Base-by-base conservation (phyloP, 2,888 invertebrate genomes). In the Drosophila yooni region DNA sequence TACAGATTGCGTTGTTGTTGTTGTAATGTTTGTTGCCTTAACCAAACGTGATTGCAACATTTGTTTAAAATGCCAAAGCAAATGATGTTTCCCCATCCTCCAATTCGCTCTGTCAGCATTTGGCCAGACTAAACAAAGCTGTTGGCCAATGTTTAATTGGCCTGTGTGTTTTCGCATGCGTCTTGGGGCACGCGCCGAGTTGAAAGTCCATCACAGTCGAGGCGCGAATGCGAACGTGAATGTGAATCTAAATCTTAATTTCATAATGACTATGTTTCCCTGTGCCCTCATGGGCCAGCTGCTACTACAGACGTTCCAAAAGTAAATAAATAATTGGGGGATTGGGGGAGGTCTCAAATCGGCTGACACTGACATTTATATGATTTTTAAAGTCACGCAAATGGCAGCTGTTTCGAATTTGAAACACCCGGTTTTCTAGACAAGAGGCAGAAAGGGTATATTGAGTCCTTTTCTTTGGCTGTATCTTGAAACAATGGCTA, bases 101-200 rank as follows among this genome's bases (percentile, higher is more conserved):
- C 7, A 6, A 10, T 7, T 8, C 31, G 13, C 15, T 13, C 13
- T 15, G 29, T 13, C 27, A 36, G 29, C 34, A 18, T 18, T 18
- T 57, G 53, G 29, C 38, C 76, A 89, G 79, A 88, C 86, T 85
- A 88, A 83, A 80, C 84, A 87, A 53, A 70, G 53, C 51, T 66
- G 58, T 76, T 79, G 43, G 46, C 70, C 61, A 86, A 80, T 74
- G 67, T 54, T 51, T 61, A 59, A 51, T 69, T 66, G 43, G 25
- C 25, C 46, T 46, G 46, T 46, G 25, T 18, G 25, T 46, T 46
- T 46, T 46, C 15, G 25, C 46, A 15, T 52, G 3, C 64, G 29
- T 53, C 33, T 79, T 63, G 52, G 50, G 73, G 89, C 84, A 86
- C 89, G 84, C 74, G 84, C 84, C 89, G 74, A 57, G 15, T 27